Evolutionary conservation across 2,888 invertebrate genomes (phyloP).

Genomic region (Xylocampa areola): DNA sequence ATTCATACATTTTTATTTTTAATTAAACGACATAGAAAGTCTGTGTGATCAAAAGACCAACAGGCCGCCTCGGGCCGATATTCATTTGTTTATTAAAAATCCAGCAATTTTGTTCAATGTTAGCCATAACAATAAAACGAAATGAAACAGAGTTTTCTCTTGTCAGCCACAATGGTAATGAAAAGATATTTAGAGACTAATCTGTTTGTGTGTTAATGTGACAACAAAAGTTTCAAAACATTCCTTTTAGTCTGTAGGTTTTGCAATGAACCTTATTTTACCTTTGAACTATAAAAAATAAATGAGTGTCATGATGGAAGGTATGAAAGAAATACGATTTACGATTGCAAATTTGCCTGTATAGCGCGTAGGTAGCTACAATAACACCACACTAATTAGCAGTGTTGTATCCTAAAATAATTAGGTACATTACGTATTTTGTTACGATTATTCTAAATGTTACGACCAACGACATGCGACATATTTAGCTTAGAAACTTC

Average conservation of each 20-base stretch:
- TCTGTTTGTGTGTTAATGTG: slow-evolving; percentile 30
- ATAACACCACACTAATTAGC: slow-evolving; percentile 25
- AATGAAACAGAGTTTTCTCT: slow-evolving; percentile 46
- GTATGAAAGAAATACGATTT: slow-evolving; percentile 17
- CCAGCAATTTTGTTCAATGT: slow-evolving; percentile 42
- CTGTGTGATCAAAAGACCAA: slow-evolving; percentile 40
- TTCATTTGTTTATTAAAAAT: slow-evolving; percentile 41
- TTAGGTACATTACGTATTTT: too few relatives aligned
- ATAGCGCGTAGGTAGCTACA: slow-evolving; percentile 21
- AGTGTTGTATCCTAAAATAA: slow-evolving; percentile 30
- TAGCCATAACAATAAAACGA: slow-evolving; percentile 35
- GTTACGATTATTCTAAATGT: slow-evolving; percentile 21
- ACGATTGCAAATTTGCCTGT: slow-evolving; percentile 9
- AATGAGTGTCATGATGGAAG: slow-evolving; percentile 28
- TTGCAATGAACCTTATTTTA: slow-evolving; percentile 9
- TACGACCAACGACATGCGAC: slow-evolving; percentile 10
- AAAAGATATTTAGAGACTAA: slow-evolving; percentile 42
- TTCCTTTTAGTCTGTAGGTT: slow-evolving; percentile 18
- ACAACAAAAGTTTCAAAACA: slow-evolving; percentile 24
- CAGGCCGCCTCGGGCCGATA: slow-evolving; percentile 32
- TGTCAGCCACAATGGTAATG: slow-evolving; percentile 34
- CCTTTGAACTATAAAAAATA: slow-evolving; percentile 28
- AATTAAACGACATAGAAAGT: slow-evolving; percentile 37
- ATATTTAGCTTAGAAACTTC: slow-evolving; percentile 18
- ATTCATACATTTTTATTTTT: slow-evolving; percentile 37